These are phyloP conservation scores for Hemiscyllium ocellatum DNA, from an alignment of 2,113 vertebrate species.

Conservation along the genomic window DNA sequence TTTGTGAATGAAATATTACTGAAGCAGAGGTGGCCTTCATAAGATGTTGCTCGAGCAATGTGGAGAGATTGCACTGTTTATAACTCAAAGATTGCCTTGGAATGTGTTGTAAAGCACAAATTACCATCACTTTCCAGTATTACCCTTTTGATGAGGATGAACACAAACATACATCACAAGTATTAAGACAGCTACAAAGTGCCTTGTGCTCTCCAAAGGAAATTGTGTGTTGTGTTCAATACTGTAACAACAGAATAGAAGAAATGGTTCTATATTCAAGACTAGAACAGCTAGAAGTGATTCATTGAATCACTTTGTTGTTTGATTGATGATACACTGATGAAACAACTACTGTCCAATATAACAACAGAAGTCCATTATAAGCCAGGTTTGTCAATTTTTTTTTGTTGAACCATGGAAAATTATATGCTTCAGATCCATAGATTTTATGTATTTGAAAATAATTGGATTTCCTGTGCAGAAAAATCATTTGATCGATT, in stretches of 20 bases:
- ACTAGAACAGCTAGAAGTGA: not conserved
- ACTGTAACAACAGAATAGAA: not conserved
- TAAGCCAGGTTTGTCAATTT: not conserved
- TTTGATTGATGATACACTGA: not conserved
- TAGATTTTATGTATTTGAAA: not conserved
- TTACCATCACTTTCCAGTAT: not conserved
- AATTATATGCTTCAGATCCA: slow-evolving; percentile 19
- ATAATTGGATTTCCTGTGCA: not conserved
- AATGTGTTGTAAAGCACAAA: not conserved
- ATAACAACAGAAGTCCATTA: not conserved
- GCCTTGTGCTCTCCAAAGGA: not conserved
- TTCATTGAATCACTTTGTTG: not conserved
- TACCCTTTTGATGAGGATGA: not conserved
- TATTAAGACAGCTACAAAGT: not conserved
- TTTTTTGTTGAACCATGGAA: not conserved
- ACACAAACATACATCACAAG: not conserved
- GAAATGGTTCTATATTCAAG: not conserved
- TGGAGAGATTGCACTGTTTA: not conserved
- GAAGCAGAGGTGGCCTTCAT: not conserved
- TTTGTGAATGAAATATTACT: not conserved
- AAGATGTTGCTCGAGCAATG: not conserved
- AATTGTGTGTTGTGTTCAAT: not conserved
- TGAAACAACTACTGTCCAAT: not conserved
- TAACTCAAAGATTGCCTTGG: not conserved
- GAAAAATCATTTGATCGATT: not conserved